Evolutionary conservation across 2,888 invertebrate species (phyloP).

Genomic region (Nomada ruficornis): DNA sequence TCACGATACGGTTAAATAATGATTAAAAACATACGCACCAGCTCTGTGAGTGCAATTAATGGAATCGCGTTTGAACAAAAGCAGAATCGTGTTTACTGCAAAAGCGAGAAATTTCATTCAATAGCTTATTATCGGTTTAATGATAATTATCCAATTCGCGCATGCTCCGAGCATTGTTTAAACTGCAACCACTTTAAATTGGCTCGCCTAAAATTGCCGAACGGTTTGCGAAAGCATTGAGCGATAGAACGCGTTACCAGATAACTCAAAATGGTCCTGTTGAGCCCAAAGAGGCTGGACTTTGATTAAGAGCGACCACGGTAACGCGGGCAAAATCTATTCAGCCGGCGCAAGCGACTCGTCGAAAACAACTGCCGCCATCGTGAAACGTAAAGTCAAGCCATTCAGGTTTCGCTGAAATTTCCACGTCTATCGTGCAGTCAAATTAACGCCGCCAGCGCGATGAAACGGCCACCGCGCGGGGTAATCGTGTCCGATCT

Average conservation of each 20-base stretch:
- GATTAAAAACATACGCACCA: too few relatives aligned
- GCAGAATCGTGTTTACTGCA: too few relatives aligned
- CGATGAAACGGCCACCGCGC: conserved; percentile 14
- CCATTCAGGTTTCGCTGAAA: conserved; percentile 32
- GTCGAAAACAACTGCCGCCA: conserved; percentile 10
- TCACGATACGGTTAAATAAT: neutral
- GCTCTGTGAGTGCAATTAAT: neutral
- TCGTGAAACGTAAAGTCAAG: conserved; percentile 5
- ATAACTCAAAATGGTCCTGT: neutral
- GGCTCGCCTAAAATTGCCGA: too few relatives aligned
- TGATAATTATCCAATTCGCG: too few relatives aligned
- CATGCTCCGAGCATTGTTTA: too few relatives aligned
- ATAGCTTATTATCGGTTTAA: too few relatives aligned
- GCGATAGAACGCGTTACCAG: neutral
- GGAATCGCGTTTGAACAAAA: too few relatives aligned
- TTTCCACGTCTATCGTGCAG: conserved; percentile 1
- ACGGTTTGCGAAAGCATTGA: neutral
- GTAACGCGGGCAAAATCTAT: conserved; percentile 9
- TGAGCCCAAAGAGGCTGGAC: conserved; percentile 1
- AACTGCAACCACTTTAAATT: too few relatives aligned
- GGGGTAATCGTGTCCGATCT: conserved; percentile 8
- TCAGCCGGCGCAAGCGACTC: neutral
- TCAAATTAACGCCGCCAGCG: conserved; percentile 33
- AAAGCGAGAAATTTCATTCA: too few relatives aligned
- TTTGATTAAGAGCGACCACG: conserved; percentile 25